These are phyloP conservation scores for Melieria picta DNA, from an alignment of 2,888 invertebrate species.

Conservation along the genomic window DNA sequence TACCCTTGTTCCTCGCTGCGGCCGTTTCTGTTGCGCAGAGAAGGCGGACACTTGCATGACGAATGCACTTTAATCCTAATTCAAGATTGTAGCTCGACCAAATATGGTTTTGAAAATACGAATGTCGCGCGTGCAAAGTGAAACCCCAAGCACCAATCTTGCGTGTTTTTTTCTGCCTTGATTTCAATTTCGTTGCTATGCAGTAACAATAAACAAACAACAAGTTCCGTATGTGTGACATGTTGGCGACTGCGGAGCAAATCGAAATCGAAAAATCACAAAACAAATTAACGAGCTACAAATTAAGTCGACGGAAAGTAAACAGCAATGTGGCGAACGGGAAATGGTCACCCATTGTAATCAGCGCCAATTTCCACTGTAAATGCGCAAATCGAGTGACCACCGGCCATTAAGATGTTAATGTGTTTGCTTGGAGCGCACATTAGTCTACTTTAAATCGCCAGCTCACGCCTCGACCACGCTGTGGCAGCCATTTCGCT, in stretches of 20 bases:
- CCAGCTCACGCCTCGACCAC: too few relatives aligned
- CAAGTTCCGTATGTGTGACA: background rate
- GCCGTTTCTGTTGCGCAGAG: background rate
- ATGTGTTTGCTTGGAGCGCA: constrained; percentile 29
- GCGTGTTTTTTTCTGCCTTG: too few relatives aligned
- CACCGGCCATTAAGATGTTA: constrained; percentile 42
- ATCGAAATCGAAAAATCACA: background rate
- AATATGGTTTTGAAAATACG: too few relatives aligned
- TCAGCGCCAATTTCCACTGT: constrained; percentile 42
- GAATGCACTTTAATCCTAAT: constrained; percentile 6
- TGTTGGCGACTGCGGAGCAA: background rate
- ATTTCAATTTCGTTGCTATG: constrained; percentile 10
- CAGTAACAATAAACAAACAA: background rate
- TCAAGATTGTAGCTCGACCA: too few relatives aligned
- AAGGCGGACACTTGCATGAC: constrained; percentile 16
- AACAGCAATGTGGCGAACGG: background rate
- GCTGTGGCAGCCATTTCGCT: too few relatives aligned
- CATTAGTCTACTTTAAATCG: background rate
- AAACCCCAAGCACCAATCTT: too few relatives aligned
- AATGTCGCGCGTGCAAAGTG: too few relatives aligned
- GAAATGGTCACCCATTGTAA: constrained; percentile 29
- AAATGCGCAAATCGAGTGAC: constrained; percentile 46
- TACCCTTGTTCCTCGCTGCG: constrained; percentile 12
- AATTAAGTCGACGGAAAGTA: constrained; percentile 9
- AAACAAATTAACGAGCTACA: constrained; percentile 34